A percentile compares a stretch with the other conserved stretches of the same genome.
phyloP scores from a whole-genome alignment of 2,888 invertebrate species.

The Drosophila testacea region DNA sequence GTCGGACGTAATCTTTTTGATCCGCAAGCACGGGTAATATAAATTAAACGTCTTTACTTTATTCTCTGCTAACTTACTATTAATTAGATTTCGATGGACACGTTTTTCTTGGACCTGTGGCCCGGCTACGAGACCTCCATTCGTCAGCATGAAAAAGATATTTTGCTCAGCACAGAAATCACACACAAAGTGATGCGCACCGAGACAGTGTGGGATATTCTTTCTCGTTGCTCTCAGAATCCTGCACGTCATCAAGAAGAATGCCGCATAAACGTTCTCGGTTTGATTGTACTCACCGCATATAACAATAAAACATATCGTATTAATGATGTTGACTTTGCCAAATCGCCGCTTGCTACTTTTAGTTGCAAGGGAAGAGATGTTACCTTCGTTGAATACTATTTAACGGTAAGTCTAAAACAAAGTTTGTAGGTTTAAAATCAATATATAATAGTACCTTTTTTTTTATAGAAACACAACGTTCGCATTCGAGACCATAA shows the following conservation, averaged over 20 bases:
- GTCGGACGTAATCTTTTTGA: slow-evolving; percentile 92
- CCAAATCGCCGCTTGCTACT: slow-evolving; percentile 87
- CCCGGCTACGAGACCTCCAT: slow-evolving; percentile 94
- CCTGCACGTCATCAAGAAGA: slow-evolving; percentile 86
- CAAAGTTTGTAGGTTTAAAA: background rate
- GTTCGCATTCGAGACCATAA: slow-evolving; percentile 87
- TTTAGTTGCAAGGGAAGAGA: slow-evolving; percentile 88
- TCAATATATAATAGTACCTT: background rate
- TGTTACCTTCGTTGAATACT: slow-evolving; percentile 89
- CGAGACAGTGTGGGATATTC: slow-evolving; percentile 90
- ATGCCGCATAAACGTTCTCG: slow-evolving; percentile 86
- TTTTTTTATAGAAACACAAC: slow-evolving; percentile 87
- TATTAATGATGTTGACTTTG: slow-evolving; percentile 91
- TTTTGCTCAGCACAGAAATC: slow-evolving; percentile 92
- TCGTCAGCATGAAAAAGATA: slow-evolving; percentile 91
- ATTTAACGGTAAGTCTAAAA: slow-evolving; percentile 86
- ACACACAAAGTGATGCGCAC: slow-evolving; percentile 93
- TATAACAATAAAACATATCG: slow-evolving; percentile 89
- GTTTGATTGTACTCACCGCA: slow-evolving; percentile 88
- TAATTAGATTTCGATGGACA: slow-evolving; percentile 87
- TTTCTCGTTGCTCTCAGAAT: slow-evolving; percentile 86
- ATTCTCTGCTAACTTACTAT: background rate
- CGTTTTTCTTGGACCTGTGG: slow-evolving; percentile 91
- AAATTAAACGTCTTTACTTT: background rate
- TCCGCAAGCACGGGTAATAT: slow-evolving; percentile 87